Base-by-base conservation (phyloP, 2,888 invertebrate genomes). In the Orthosia incerta region DNA sequence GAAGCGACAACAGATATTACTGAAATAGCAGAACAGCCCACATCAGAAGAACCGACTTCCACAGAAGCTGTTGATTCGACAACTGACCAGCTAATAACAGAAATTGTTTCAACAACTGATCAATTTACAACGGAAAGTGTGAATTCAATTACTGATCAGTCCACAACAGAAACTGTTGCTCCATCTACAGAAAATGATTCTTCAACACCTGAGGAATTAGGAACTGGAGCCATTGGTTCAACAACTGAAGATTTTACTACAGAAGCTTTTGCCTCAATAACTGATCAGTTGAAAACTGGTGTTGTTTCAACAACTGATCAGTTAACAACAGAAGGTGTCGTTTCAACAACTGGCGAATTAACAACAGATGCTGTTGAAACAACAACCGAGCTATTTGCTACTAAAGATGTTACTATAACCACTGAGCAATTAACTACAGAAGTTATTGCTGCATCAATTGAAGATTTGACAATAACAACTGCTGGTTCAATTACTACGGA, bases 241-340 rank as follows among this genome's bases (percentile, higher is more conserved):
- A 51, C 45, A 23, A 65, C 51, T 3, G 20, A 4, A 18, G 4
- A 9, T 5, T 31, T 31, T 31, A 31, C 31, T 31, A 60, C 59
- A 39, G 5, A n/a, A 39, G 18, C 20, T n/a, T 7, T 7, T n/a
- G 3, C 18, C 9, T 26, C 5, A 26, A 68, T 31, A 23, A 61
- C 56, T 9, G 60, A 69, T 1, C 13, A 56, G 39, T 20, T 0
- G 13, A 31, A 48, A 15, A n/a, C 23, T 65, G 9, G 9, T 12
- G 13, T 71, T 53, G 3, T 9, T 18, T 48, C 53, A 53, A 61
- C 15, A 26, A 46, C 61, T 61, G n/a, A 45, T 5, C 68, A 59
- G 13, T 7, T 13, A 56, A 68, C 70, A 39, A 68, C 39, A 23
- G 45, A 63, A 51, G 5, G 1, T 7, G 15, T 23, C n/a, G 11